These are phyloP conservation scores for Drosophila sucinea DNA, from an alignment of 1,140 invertebrate genomes.

Conservation along the genomic window DNA sequence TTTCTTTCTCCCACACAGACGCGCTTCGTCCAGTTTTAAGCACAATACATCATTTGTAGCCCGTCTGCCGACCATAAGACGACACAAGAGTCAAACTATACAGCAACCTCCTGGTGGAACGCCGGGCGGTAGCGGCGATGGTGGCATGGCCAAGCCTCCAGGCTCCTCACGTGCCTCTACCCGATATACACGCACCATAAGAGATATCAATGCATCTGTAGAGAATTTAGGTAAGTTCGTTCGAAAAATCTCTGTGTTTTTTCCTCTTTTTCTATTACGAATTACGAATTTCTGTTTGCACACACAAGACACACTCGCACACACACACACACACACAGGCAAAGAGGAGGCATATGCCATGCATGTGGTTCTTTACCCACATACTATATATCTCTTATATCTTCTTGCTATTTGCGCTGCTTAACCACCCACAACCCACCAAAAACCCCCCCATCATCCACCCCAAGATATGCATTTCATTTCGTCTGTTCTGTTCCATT, in stretches of 20 bases:
- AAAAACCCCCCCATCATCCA: background rate
- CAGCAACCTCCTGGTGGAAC: conserved; percentile 88
- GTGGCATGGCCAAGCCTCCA: conserved; percentile 82
- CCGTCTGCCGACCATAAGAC: conserved; percentile 92
- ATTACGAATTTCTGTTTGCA: conserved; percentile 50
- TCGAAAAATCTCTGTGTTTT: conserved; percentile 40
- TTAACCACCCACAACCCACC: background rate
- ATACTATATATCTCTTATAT: conserved; percentile 10
- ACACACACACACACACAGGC: conserved; percentile 5
- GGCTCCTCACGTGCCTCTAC: conserved; percentile 80
- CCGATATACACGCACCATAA: conserved; percentile 85
- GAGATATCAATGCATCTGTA: conserved; percentile 88
- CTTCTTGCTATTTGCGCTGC: conserved; percentile 43
- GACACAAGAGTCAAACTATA: conserved; percentile 90
- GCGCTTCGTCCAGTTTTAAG: conserved; percentile 92
- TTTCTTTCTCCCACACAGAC: conserved; percentile 76
- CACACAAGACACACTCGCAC: conserved; percentile 15
- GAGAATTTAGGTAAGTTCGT: conserved; percentile 88
- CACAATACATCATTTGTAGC: conserved; percentile 95
- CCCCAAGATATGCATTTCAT: conserved; percentile 1
- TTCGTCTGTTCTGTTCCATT: conserved; percentile 5
- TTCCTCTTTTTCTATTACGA: conserved; percentile 38
- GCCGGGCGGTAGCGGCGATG: conserved; percentile 85
- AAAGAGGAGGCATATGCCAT: background rate
- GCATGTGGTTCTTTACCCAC: conserved; percentile 46